These are phyloP conservation scores for Cyrtodaria siliqua DNA, from an alignment of 2,888 invertebrate genomes.

Conservation along the genomic window DNA sequence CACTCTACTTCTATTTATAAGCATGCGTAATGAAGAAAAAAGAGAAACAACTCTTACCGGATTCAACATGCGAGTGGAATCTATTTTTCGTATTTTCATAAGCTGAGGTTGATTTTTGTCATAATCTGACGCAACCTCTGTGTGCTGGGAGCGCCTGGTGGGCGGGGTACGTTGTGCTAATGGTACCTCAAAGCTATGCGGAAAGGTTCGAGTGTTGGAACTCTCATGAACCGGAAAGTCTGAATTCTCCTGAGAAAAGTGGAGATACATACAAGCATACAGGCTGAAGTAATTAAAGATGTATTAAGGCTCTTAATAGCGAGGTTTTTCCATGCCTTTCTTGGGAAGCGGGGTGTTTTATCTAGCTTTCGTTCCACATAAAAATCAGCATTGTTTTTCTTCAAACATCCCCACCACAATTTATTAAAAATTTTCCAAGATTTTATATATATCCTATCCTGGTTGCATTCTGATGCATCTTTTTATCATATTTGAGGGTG, in stretches of 20 bases:
- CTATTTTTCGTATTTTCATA: slow-evolving; percentile 75
- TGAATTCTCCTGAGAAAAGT: slow-evolving; percentile 12
- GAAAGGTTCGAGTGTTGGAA: not conserved
- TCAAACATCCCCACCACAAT: too few relatives aligned
- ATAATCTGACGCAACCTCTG: slow-evolving; percentile 68
- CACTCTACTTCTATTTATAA: too few relatives aligned
- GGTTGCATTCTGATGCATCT: too few relatives aligned
- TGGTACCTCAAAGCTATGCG: not conserved
- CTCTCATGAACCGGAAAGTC: slow-evolving; percentile 7
- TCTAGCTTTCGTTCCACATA: too few relatives aligned
- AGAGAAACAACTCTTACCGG: slow-evolving; percentile 47
- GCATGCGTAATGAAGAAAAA: too few relatives aligned
- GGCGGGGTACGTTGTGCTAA: not conserved
- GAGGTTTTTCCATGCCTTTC: too few relatives aligned
- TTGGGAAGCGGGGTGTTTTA: too few relatives aligned
- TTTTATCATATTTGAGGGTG: too few relatives aligned
- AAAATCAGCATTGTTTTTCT: too few relatives aligned
- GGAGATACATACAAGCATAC: slow-evolving; percentile 1
- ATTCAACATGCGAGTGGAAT: slow-evolving; percentile 58
- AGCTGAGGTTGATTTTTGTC: slow-evolving; percentile 74
- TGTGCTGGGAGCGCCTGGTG: slow-evolving; percentile 21
- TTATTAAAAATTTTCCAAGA: too few relatives aligned
- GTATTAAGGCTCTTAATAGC: too few relatives aligned
- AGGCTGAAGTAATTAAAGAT: not conserved
- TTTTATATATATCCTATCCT: too few relatives aligned